Conservation (phyloP, 2,113 vertebrate genomes). For the Ailurus styani region DNA sequence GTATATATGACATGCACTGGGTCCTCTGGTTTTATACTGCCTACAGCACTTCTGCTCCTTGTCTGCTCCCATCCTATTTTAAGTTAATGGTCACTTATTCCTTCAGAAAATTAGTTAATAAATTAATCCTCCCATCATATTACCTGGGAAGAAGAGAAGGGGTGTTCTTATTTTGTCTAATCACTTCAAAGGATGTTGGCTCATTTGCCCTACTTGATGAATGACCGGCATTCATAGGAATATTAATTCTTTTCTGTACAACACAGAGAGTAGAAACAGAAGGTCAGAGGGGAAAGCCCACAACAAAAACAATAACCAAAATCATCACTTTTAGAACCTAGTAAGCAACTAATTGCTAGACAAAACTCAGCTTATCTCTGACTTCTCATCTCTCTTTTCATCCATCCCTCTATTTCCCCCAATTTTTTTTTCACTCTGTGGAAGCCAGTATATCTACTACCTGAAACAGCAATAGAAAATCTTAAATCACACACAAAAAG, state of each 20-base stretch:
- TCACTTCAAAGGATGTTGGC: not conserved
- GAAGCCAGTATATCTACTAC: not conserved
- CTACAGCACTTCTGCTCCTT: not conserved
- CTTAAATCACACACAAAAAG: not conserved
- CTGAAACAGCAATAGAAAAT: not conserved
- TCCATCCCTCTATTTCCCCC: not conserved
- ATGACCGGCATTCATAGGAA: not conserved
- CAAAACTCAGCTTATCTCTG: not conserved
- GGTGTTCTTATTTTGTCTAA: not conserved
- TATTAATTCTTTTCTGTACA: not conserved
- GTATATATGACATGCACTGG: not conserved
- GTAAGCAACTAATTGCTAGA: not conserved
- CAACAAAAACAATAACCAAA: not conserved
- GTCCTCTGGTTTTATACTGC: not conserved
- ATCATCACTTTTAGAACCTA: not conserved
- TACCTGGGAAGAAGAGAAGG: not conserved
- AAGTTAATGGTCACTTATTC: not conserved
- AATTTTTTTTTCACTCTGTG: not conserved
- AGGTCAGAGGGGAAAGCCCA: not conserved
- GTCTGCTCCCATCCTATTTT: not conserved
- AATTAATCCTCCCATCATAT: slow-evolving; percentile 5
- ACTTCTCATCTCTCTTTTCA: not conserved
- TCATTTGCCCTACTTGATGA: not conserved
- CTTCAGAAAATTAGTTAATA: not conserved
- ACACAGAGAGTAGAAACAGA: not conserved